Evolutionary conservation across 2,797 vertebrate species (phyloP), one percentile per base, ranked within the genome.

Genomic region (Rhinoraja longicauda): DNA sequence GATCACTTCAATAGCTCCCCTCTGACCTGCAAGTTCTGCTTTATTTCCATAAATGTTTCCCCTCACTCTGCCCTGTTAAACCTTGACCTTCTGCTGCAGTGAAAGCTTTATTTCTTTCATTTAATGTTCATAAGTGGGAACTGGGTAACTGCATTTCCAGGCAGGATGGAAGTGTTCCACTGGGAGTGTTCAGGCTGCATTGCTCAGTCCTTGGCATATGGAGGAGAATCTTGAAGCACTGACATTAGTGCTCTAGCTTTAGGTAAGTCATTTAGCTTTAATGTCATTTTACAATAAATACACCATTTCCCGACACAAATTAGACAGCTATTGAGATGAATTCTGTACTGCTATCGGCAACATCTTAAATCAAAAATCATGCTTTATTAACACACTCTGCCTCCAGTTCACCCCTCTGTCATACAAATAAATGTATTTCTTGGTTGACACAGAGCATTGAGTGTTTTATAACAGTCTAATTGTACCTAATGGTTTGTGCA

Each of bases 401-500:
- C 90, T 95, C 93, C 93, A 95, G 94, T 93, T 94, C 94, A 93
- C 95, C 95, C 94, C 93, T 79, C 95, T 96, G 95, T 96, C 96
- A 96, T 95, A 96, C 96, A 96, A 96, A 96, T 96, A 97, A 97
- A 97, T 96, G 96, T 97, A 95, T 95, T 96, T 96, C 95, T 95
- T 96, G 96, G 96, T 97, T 98, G 98, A 98, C 98, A 98, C 97
- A 97, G 97, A 75, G 94, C 96, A 97, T 97, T 96, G 97, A 99
- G 98, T 97, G 96, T 98, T 99, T 98, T 98, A 98, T 99, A 99
- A 98, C 98, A 98, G 98, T 98, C 97, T 99, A 99, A 99, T 99
- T 99, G 98, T 98, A 98, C 98, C 98, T 99, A 99, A 99, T 99
- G 98, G 98, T 98, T 99, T 99, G 98, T 99, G 98, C 98, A 98